Conservation (phyloP, 1,140 invertebrate genomes). For the Caenorhabditis elegans region WBcel235 BX284605.5:10568501-10569000, state of each 20-base stretch:
- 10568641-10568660: slow-evolving; percentile 94
- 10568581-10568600: slow-evolving; percentile 86
- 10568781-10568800: slow-evolving; percentile 81
- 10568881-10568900: slow-evolving; percentile 38
- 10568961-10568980: slow-evolving; percentile 55
- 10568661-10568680: slow-evolving; percentile 90
- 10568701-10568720: slow-evolving; percentile 92
- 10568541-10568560: slow-evolving; percentile 35
- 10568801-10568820: slow-evolving; percentile 47
- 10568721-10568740: slow-evolving; percentile 93
- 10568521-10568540: slow-evolving; percentile 65
- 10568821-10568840: slow-evolving; percentile 53
- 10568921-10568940: slow-evolving; percentile 43
- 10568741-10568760: slow-evolving; percentile 92
- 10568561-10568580: slow-evolving; percentile 76
- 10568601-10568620: slow-evolving; percentile 91
- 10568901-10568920: slow-evolving; percentile 44
- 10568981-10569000: slow-evolving; percentile 64
- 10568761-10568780: slow-evolving; percentile 93
- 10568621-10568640: slow-evolving; percentile 91
- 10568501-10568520: slow-evolving; percentile 65
- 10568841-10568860: slow-evolving; percentile 68
- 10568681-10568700: slow-evolving; percentile 81
- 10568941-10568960: slow-evolving; percentile 57
- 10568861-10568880: slow-evolving; percentile 48